A percentile compares a stretch with the other conserved stretches of the same genome.
Evolutionary conservation across 2,888 invertebrate genomes (phyloP).

Genomic region (Chalcis sispes): DNA sequence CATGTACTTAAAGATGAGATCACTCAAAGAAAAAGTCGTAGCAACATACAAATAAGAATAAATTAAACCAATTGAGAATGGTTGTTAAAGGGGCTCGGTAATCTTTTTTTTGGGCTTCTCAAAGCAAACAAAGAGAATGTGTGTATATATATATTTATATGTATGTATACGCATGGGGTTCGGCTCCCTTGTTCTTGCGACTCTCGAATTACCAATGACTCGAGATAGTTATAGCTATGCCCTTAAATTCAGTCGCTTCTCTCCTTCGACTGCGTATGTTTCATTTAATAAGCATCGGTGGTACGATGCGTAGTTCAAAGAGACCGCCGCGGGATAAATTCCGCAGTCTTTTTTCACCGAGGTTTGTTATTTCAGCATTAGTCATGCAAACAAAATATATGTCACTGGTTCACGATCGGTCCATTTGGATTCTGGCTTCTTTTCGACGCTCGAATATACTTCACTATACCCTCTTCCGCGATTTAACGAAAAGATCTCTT

Average conservation of each 20-base stretch:
- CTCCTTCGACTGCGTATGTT: constrained; percentile 45
- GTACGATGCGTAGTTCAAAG: constrained; percentile 68
- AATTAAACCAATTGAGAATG: background rate
- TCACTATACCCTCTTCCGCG: constrained; percentile 10
- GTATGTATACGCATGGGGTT: background rate
- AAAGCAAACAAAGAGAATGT: background rate
- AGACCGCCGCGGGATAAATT: constrained; percentile 60
- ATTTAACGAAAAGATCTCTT: constrained; percentile 26
- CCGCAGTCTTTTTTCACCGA: constrained; percentile 49
- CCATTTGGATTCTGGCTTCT: background rate
- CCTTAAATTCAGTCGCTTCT: background rate
- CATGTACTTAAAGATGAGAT: background rate
- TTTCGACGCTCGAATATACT: constrained; percentile 17
- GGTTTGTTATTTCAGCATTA: constrained; percentile 71
- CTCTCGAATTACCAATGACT: constrained; percentile 23
- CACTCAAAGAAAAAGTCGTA: background rate
- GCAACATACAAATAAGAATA: constrained; percentile 8
- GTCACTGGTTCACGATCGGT: constrained; percentile 43
- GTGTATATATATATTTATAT: background rate
- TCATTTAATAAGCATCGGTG: constrained; percentile 65
- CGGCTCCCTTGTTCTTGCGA: background rate
- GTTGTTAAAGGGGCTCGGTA: constrained; percentile 19
- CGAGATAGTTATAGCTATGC: too few relatives aligned
- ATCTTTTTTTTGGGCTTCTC: constrained; percentile 12
- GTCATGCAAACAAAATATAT: constrained; percentile 64